Base-by-base conservation (phyloP, 2,888 invertebrate genomes). In the Margaritifera margaritifera region DNA sequence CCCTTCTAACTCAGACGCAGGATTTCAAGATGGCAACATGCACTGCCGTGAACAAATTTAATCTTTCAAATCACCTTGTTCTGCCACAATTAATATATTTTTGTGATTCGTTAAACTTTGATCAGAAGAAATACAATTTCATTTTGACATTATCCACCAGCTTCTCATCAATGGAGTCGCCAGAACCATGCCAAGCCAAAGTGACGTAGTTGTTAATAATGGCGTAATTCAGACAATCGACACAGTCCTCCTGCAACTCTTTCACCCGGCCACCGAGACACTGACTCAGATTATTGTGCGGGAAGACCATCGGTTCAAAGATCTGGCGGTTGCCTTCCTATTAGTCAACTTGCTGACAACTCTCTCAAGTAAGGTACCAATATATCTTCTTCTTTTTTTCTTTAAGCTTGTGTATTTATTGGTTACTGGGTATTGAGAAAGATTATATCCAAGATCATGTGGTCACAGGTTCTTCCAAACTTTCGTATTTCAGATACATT, bases 161-260 rank as follows among this genome's bases (percentile, higher is more conserved):
- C 50, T 61, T n/a, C 18, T 22, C 6, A 55, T 56, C 24, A 56
- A 64, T 51, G 52, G 27, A 53, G 69, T 52, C 8, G 66, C 72
- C 5, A 8, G 19, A 52, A 24, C 68, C 18, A 22, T n/a, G 19
- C 6, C 63, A 2, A 18, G 53, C 1, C 60, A 60, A 22, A 61
- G 50, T 31, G 80, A 81, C 67, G 65, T 78, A 19, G 61, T 77
- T 18, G 69, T 78, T 4, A 76, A 68, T 51, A 81, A 81, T 63
- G 81, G 81, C n/a, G 76, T 81, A 19, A 67, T 81, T 15, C 81
- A 81, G 59, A 68, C 69, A 50, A 75, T 81, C 15, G 71, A 75
- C 59, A 58, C 61, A 51, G 71, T 81, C 4, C 71, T 81, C 6
- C 24, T 80, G 1, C 79, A 78, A 25, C 66, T 74, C 1, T 42